Evolutionary conservation across 1,140 invertebrate genomes (phyloP).

Genomic region (Whitmania pigra): DNA sequence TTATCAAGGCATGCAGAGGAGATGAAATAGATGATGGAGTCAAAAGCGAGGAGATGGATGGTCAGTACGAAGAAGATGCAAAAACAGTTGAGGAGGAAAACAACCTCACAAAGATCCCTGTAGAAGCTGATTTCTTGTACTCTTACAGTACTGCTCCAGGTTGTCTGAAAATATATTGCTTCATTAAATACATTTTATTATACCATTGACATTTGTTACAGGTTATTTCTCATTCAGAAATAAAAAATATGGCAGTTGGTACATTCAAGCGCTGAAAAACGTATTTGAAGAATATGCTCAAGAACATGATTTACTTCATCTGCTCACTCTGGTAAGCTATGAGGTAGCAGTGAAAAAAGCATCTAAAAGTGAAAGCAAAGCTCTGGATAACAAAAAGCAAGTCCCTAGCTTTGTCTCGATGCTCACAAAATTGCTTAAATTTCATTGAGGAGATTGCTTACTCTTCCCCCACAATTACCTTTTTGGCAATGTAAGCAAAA

Average conservation of each 20-base stretch:
- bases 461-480: too few species aligned
- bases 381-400: conserved; percentile 85
- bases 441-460: too few species aligned
- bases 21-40: conserved; percentile 35
- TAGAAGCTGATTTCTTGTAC: conserved; percentile 82
- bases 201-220: conserved; percentile 32
- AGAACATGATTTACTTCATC: conserved; percentile 62
- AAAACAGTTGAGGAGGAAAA: conserved; percentile 15
- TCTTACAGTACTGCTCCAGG: conserved; percentile 85
- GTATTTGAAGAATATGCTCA: conserved; percentile 55
- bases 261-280: conserved; percentile 74
- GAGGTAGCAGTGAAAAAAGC: conserved; percentile 78
- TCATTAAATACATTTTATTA: too few species aligned
- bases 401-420: conserved; percentile 84
- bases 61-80: conserved; percentile 30
- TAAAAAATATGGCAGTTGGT: conserved; percentile 73
- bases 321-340: conserved; percentile 75
- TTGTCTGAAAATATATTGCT: conserved; percentile 30
- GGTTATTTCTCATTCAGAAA: conserved; percentile 91
- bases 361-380: conserved; percentile 63
- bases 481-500: too few species aligned
- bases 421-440: conserved; percentile 55
- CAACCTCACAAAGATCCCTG: conserved; percentile 65
- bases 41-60: conserved; percentile 30
- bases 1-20: conserved; percentile 38